These are phyloP conservation scores for Pseudanteris insignis DNA, from an alignment of 2,888 invertebrate genomes.

Conservation along the genomic window DNA sequence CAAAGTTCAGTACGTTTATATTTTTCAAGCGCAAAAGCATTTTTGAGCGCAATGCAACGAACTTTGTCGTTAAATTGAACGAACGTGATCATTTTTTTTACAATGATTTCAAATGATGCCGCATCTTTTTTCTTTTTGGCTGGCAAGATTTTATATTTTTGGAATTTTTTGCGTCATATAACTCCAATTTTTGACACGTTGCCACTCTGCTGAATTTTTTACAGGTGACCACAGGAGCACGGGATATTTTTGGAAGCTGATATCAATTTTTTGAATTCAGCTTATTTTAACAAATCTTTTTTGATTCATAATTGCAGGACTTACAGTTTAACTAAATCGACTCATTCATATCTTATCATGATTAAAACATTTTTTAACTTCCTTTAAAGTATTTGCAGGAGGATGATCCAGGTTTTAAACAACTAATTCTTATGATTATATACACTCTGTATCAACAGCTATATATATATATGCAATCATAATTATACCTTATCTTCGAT, in stretches of 20 bases:
- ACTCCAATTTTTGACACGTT: no score
- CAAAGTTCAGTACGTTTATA: no score
- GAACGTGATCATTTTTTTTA: conserved; percentile 29
- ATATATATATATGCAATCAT: conserved; percentile 59
- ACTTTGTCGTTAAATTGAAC: conserved; percentile 30
- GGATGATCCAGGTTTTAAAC: conserved; percentile 67
- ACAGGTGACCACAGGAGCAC: conserved; percentile 64
- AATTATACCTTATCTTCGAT: conserved; percentile 61
- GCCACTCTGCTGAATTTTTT: no score
- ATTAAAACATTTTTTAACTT: no score
- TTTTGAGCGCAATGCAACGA: conserved; percentile 54
- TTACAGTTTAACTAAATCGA: no score
- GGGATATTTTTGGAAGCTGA: conserved; percentile 66
- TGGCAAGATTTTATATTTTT: conserved; percentile 67
- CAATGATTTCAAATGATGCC: conserved; percentile 2
- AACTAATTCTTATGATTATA: conserved; percentile 64
- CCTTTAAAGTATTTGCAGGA: conserved; percentile 66
- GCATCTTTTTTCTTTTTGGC: conserved; percentile 57
- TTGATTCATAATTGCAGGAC: conserved; percentile 53
- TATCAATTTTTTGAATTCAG: conserved; percentile 64
- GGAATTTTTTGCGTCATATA: conserved; percentile 60
- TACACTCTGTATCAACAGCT: conserved; percentile 52
- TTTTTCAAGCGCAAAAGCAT: conserved; percentile 49
- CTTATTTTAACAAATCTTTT: conserved; percentile 48
- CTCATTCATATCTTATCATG: no score